These are phyloP conservation scores for Cosmopolites sordidus DNA, from an alignment of 2,888 invertebrate genomes.

Conservation along the genomic window DNA sequence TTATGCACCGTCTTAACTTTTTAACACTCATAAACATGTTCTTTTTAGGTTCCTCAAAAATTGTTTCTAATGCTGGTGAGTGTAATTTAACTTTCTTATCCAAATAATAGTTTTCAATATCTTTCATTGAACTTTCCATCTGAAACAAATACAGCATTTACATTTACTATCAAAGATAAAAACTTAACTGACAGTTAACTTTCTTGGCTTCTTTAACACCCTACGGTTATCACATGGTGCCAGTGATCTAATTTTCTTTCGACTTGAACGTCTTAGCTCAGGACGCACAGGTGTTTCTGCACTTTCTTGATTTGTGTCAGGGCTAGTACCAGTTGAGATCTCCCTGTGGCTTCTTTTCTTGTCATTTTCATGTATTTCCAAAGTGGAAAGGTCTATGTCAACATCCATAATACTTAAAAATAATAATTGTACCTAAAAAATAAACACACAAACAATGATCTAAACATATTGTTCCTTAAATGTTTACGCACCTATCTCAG, in stretches of 20 bases:
- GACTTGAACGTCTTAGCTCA: constrained; percentile 1
- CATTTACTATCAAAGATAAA: background rate
- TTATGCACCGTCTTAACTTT: constrained; percentile 25
- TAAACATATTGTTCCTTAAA: no score
- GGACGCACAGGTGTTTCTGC: background rate
- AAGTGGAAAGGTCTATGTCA: constrained; percentile 8
- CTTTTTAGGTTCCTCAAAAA: constrained; percentile 29
- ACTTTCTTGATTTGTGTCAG: background rate
- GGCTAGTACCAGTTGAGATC: background rate
- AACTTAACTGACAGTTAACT: constrained; percentile 14
- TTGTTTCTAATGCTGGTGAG: constrained; percentile 17
- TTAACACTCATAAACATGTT: constrained; percentile 26
- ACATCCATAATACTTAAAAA: constrained; percentile 1
- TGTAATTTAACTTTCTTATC: constrained; percentile 28
- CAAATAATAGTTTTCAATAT: constrained; percentile 28
- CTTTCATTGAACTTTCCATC: constrained; percentile 13
- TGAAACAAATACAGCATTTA: constrained; percentile 7
- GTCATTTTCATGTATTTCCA: constrained; percentile 8
- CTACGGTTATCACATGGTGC: constrained; percentile 18
- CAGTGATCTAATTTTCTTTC: constrained; percentile 5
- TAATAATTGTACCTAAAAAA: no score
- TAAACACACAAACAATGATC: no score
- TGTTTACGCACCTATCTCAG: no score
- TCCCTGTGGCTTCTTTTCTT: background rate
- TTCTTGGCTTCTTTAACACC: constrained; percentile 24